Base-by-base conservation (phyloP, 2,888 invertebrate genomes). In the Lasioglossum oenotherae region DNA sequence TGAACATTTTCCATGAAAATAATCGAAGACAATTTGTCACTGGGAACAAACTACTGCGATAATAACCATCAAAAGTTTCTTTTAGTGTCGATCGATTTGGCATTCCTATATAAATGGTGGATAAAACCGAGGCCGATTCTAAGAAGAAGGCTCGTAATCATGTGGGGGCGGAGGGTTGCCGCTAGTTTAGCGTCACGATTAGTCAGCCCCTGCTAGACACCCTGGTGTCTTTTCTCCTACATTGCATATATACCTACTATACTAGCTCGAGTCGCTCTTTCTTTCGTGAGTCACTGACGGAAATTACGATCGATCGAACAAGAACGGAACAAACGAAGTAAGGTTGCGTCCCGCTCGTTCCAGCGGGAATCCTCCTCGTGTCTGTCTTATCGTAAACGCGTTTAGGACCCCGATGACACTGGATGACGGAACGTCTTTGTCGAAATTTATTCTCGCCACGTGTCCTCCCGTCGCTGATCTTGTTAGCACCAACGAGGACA, bases 291-390 rank as follows among this genome's bases (percentile, higher is more conserved):
- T 91, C 92, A 93, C 92, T 88, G 89, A 92, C 91, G 92, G 93
- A 94, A 93, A 94, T 93, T 93, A 91, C 94, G 92, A 94, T 94
- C 94, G 94, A 94, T 94, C 92, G 92, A 84, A 84, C 82, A 85
- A 75, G 80, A 85, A 82, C 87, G 86, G 83, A 82, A 79, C 84
- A 75, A 82, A 75, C 85, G 83, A 87, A 82, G 85, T 78, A 91
- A 84, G 73, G 86, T 82, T 83, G 80, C 87, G 81, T 77, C 81
- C 85, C 78, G 78, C 72, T 76, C 74, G 81, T 82, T 83, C 35
- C 78, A 53, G 31, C 71, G 64, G 75, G 71, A 82, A 75, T 89
- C 85, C 77, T 83, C 80, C 73, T 85, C 82, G 76, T 76, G 87
- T 89, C 87, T 80, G 74, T 91, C 86, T 83, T 91, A 88, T 89